phyloP scores from a whole-genome alignment of 2,113 vertebrate genomes.

The Tachysurus fulvidraco region DNA sequence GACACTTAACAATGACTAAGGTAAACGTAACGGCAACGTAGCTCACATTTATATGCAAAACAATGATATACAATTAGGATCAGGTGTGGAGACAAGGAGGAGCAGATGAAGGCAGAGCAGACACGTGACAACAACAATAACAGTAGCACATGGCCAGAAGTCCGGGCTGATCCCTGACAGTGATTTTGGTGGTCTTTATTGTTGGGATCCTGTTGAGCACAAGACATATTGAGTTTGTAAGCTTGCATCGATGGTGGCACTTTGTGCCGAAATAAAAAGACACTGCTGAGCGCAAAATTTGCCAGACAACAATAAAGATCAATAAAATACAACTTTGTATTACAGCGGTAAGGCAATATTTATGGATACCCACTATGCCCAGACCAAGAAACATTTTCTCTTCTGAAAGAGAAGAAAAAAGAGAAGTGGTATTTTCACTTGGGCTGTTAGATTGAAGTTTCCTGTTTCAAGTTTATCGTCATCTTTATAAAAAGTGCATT shows the following conservation, averaged over 20 bases:
- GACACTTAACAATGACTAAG: too few relatives aligned
- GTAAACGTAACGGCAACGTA: too few relatives aligned
- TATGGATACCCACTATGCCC: background rate
- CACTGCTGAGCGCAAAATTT: conserved; percentile 12
- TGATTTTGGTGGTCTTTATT: background rate
- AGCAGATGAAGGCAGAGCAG: too few relatives aligned
- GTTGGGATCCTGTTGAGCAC: background rate
- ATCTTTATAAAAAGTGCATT: too few relatives aligned
- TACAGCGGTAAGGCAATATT: background rate
- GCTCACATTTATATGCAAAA: too few relatives aligned
- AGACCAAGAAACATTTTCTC: background rate
- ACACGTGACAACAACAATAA: too few relatives aligned
- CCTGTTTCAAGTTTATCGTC: too few relatives aligned
- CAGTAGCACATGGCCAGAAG: too few relatives aligned
- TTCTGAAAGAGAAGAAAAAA: background rate
- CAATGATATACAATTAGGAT: too few relatives aligned
- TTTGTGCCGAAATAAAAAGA: background rate
- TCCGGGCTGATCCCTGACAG: too few relatives aligned
- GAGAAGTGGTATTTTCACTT: background rate
- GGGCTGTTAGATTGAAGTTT: background rate
- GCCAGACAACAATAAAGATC: conserved; percentile 12
- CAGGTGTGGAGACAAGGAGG: too few relatives aligned
- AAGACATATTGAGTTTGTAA: background rate
- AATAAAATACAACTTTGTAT: background rate
- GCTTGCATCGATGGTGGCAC: background rate